A percentile compares a stretch with the other conserved stretches of the same genome.
These are phyloP conservation scores for Sitophilus oryzae DNA, from an alignment of 1,140 invertebrate species.

Conservation along the genomic window DNA sequence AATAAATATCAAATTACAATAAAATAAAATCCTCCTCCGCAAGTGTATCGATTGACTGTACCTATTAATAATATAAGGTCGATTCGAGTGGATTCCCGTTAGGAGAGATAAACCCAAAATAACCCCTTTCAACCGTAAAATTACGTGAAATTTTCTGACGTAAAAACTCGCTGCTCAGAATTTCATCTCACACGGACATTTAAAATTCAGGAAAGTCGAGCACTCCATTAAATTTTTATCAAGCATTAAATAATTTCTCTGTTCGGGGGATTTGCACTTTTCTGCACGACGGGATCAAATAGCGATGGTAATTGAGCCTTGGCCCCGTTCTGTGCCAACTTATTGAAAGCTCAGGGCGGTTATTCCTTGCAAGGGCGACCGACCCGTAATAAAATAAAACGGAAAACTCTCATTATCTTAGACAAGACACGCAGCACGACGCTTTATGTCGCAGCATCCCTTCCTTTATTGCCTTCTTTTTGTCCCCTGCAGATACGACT, in stretches of 20 bases:
- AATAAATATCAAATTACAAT: too few species aligned
- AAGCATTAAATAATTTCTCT: not conserved
- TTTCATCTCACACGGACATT: not conserved
- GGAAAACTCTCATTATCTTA: conserved; percentile 29
- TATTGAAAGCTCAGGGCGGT: conserved; percentile 19
- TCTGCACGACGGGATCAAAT: conserved; percentile 5
- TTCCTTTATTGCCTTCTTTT: conserved; percentile 19
- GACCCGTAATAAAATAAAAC: conserved; percentile 25
- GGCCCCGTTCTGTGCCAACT: conserved; percentile 12
- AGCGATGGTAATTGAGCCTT: conserved; percentile 12
- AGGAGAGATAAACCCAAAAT: too few species aligned
- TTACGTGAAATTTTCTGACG: too few species aligned
- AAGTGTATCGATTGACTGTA: too few species aligned
- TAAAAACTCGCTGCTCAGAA: too few species aligned
- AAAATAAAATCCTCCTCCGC: too few species aligned
- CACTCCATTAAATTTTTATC: not conserved
- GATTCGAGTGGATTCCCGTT: too few species aligned
- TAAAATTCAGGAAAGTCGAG: not conserved
- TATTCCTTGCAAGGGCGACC: conserved; percentile 22
- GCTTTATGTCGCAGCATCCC: conserved; percentile 15
- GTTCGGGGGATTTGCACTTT: conserved; percentile 4
- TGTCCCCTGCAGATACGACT: conserved; percentile 19
- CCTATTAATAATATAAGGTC: too few species aligned
- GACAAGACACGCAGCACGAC: conserved; percentile 25
- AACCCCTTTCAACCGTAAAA: too few species aligned